phyloP scores from a whole-genome alignment of 2,888 invertebrate genomes.

The Drosophila koepferae region DNA sequence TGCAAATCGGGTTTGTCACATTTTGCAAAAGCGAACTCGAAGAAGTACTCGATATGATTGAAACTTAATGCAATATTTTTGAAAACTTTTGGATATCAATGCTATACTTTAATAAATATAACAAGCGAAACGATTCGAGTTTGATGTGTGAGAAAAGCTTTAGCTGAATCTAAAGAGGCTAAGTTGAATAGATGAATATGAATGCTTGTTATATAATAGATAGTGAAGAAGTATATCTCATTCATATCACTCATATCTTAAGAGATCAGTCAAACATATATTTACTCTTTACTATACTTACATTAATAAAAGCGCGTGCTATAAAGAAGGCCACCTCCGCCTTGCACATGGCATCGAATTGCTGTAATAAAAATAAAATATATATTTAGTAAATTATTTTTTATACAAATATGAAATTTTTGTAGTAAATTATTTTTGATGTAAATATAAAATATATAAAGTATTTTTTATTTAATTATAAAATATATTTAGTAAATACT shows the following conservation, averaged over 20 bases:
- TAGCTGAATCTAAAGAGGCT: background rate
- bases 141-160: background rate
- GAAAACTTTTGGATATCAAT: background rate
- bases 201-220: background rate
- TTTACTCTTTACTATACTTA: conserved; percentile 86
- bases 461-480: no score
- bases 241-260: background rate
- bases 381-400: background rate
- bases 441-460: no score
- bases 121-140: background rate
- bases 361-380: conserved; percentile 85
- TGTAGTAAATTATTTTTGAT: no score
- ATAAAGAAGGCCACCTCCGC: conserved; percentile 92
- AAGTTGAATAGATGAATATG: background rate
- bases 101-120: background rate
- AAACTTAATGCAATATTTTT: background rate
- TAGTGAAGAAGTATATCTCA: background rate
- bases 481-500: no score
- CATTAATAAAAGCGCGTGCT: conserved; percentile 90
- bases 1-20: conserved; percentile 12
- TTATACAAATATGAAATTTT: background rate
- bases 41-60: background rate
- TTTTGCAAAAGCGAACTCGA: conserved; percentile 1
- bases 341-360: conserved; percentile 92
- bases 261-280: background rate